Conservation (phyloP, 1,140 invertebrate species). For the Acromyrmex echinatior region DNA sequence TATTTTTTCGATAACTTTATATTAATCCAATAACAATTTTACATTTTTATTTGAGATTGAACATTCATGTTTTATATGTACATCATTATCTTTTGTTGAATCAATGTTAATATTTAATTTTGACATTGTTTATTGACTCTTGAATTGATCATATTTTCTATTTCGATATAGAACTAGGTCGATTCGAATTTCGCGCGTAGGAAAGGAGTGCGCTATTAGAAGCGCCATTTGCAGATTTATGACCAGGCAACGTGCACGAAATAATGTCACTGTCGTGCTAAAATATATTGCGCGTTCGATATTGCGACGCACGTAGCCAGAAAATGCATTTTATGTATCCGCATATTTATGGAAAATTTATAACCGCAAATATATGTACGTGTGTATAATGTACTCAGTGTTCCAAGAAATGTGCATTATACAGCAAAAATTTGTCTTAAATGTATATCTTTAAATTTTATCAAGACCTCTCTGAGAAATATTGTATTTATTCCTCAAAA, state of each 20-base stretch:
- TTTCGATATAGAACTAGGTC: neutral
- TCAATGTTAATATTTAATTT: neutral
- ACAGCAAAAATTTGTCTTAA: neutral
- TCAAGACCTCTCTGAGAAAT: neutral
- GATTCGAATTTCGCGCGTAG: slow-evolving; percentile 26
- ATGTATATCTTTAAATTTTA: neutral
- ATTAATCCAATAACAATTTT: neutral
- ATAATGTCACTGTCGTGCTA: slow-evolving; percentile 55
- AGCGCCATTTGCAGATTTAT: slow-evolving; percentile 57
- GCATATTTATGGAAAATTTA: slow-evolving; percentile 59
- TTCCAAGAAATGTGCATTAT: slow-evolving; percentile 4
- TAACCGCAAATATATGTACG: slow-evolving; percentile 38
- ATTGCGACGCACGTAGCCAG: slow-evolving; percentile 59
- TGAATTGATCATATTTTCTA: neutral
- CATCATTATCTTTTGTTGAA: neutral
- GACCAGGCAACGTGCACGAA: slow-evolving; percentile 51
- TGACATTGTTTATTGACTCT: neutral
- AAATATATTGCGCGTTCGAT: slow-evolving; percentile 61
- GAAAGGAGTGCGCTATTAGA: slow-evolving; percentile 33
- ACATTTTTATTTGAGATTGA: neutral
- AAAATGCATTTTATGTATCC: slow-evolving; percentile 58
- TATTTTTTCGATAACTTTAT: neutral
- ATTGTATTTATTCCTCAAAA: neutral
- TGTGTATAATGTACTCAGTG: slow-evolving; percentile 14
- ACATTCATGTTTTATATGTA: neutral